These are phyloP conservation scores for Scolopax rusticola DNA, from an alignment of 2,797 vertebrate species.

Conservation along the genomic window DNA sequence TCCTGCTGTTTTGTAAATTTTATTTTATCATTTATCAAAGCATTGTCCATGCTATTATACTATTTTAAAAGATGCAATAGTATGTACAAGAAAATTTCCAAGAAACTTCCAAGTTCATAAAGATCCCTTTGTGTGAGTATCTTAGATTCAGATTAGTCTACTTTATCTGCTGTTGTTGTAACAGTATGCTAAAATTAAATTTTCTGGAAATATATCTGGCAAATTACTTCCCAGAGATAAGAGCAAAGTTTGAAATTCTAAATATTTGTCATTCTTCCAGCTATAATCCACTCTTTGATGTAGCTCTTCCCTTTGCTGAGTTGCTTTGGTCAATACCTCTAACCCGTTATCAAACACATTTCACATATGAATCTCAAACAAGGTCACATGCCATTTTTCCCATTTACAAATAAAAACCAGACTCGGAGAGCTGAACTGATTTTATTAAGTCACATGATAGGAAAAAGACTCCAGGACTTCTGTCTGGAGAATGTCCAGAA, in stretches of 20 bases:
- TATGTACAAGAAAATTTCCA: not conserved
- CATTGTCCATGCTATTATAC: not conserved
- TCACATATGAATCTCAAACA: not conserved
- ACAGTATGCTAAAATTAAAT: not conserved
- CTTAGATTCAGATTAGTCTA: not conserved
- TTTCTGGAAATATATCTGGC: not conserved
- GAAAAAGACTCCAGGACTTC: not conserved
- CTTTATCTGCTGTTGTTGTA: not conserved
- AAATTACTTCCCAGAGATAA: not conserved
- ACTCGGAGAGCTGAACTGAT: not conserved
- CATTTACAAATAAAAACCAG: not conserved
- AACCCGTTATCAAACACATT: not conserved
- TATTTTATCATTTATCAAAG: not conserved
- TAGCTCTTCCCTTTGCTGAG: not conserved
- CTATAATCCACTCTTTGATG: not conserved
- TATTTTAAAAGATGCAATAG: not conserved
- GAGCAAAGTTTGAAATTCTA: not conserved
- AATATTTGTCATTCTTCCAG: not conserved
- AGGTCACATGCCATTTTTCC: not conserved
- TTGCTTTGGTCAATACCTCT: not conserved
- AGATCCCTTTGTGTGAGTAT: not conserved
- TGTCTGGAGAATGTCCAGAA: not conserved
- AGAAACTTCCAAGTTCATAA: not conserved
- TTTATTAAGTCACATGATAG: not conserved
- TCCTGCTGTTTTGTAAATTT: constrained; percentile 12